Conservation (phyloP, 2,888 invertebrate species). For the Pseudococcus jackbeardsleyi region DNA sequence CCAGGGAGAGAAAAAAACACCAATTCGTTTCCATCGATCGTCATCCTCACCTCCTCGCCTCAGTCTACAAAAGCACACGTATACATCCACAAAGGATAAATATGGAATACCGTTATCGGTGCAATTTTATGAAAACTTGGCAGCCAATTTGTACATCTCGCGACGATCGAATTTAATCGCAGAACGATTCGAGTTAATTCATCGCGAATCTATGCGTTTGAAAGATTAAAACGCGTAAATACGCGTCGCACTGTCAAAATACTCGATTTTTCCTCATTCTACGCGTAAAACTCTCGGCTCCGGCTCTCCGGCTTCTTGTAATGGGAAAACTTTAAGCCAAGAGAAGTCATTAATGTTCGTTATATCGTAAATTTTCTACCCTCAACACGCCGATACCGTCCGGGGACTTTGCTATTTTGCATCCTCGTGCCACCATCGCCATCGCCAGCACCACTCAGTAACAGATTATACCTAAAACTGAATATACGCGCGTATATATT, state of each 20-base stretch:
- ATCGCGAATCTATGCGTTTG: constrained; percentile 14
- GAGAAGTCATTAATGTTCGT: constrained; percentile 63
- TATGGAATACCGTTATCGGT: background rate
- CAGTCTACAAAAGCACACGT: background rate
- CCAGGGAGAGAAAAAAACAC: too few relatives aligned
- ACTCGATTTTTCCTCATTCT: constrained; percentile 59
- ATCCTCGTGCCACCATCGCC: background rate
- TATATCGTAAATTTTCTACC: constrained; percentile 58
- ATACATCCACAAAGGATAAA: background rate
- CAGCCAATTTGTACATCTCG: constrained; percentile 21
- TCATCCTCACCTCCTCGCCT: too few relatives aligned
- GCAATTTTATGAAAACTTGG: constrained; percentile 16
- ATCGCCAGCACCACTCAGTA: background rate
- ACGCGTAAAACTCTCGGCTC: constrained; percentile 9
- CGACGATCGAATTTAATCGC: background rate
- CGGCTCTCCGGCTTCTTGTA: background rate
- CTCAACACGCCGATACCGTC: constrained; percentile 44
- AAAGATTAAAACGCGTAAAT: constrained; percentile 49
- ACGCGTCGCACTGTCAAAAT: constrained; percentile 27
- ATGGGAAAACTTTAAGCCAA: constrained; percentile 62
- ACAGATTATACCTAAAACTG: constrained; percentile 52
- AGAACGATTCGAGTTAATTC: background rate
- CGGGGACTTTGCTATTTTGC: constrained; percentile 48
- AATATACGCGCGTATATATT: background rate
- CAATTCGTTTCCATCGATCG: too few relatives aligned